These are phyloP conservation scores for Steromphala cineraria DNA, from an alignment of 2,888 invertebrate species.

Conservation along the genomic window DNA sequence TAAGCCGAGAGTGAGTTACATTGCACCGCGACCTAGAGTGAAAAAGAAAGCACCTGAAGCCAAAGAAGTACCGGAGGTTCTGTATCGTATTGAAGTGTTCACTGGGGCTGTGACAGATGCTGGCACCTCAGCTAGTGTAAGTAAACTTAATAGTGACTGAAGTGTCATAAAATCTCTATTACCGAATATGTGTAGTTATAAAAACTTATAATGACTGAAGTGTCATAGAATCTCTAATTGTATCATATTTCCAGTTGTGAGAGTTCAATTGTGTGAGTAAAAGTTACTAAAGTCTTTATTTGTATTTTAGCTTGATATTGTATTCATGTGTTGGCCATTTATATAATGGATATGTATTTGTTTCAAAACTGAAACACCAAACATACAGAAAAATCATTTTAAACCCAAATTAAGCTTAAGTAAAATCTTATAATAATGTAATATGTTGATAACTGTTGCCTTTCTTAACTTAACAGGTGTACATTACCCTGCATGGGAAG, in stretches of 20 bases:
- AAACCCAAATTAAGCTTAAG: too few species aligned
- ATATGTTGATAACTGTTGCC: not conserved
- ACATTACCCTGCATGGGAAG: constrained; percentile 60
- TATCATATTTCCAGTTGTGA: too few species aligned
- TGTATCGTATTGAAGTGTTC: constrained; percentile 65
- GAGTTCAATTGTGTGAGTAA: too few species aligned
- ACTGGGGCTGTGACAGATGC: constrained; percentile 57
- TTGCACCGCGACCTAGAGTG: constrained; percentile 61
- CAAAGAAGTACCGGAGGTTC: constrained; percentile 44
- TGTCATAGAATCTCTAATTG: too few species aligned
- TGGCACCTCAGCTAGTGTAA: constrained; percentile 65
- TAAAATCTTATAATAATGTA: not conserved
- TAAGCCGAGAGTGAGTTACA: constrained; percentile 54
- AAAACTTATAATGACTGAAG: too few species aligned
- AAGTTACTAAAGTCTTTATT: too few species aligned
- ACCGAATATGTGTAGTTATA: too few species aligned
- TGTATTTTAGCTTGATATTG: too few species aligned
- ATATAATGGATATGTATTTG: too few species aligned
- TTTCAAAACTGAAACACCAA: too few species aligned
- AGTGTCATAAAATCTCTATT: not conserved
- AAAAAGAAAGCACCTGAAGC: constrained; percentile 38
- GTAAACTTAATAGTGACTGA: not conserved
- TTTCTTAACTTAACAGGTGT: constrained; percentile 59
- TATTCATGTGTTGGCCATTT: too few species aligned
- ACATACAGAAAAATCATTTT: too few species aligned